Conservation (phyloP, 2,113 vertebrate species). For the Elephas maximus region DNA sequence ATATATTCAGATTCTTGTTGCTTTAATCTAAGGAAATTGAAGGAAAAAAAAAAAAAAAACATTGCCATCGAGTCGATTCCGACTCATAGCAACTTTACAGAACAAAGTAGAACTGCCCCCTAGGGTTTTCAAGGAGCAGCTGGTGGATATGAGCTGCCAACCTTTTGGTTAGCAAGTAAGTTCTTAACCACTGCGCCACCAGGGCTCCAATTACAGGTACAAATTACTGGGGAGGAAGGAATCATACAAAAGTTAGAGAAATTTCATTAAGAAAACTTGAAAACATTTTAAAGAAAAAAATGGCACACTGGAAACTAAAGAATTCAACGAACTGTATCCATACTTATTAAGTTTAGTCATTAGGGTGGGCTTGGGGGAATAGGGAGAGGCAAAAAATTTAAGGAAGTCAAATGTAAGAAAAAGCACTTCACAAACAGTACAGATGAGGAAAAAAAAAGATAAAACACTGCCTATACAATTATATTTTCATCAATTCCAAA, state of each 20-base stretch:
- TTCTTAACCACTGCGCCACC: too few species aligned
- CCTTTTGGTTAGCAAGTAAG: too few species aligned
- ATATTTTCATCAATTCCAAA: background rate
- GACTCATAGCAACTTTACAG: too few species aligned
- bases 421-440: background rate
- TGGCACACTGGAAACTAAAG: background rate
- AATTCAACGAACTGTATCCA: background rate
- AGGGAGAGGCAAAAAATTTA: background rate
- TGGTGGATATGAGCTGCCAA: too few species aligned
- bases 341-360: background rate
- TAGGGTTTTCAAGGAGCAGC: too few species aligned
- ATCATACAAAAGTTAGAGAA: background rate
- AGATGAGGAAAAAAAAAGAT: background rate
- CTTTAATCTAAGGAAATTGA: background rate
- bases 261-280: background rate
- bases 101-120: too few species aligned
- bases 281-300: background rate
- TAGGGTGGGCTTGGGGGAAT: background rate
- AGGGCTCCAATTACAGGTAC: background rate
- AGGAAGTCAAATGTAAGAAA: background rate
- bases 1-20: background rate
- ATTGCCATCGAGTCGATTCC: too few species aligned
- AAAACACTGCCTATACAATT: background rate
- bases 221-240: background rate
- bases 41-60: too few species aligned